Evolutionary conservation across 2,888 invertebrate genomes (phyloP).

Genomic region (Busseola fusca): DNA sequence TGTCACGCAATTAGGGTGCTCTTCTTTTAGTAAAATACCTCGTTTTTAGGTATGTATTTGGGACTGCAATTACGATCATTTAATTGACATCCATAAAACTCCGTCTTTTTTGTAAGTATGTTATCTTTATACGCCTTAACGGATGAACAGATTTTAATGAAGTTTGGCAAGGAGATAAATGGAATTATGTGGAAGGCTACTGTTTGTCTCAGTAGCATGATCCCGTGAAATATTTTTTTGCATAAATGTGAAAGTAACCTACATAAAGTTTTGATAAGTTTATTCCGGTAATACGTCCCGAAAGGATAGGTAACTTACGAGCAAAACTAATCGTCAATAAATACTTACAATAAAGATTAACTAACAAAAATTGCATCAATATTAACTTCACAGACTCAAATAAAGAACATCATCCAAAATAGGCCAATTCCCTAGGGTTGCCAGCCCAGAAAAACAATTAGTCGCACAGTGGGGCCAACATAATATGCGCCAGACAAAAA

Average conservation of each 20-base stretch:
- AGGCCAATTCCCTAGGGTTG: slow-evolving; percentile 43
- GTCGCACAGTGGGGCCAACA: slow-evolving; percentile 60
- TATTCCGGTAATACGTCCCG: background rate
- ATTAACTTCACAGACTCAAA: slow-evolving; percentile 4
- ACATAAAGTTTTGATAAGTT: background rate
- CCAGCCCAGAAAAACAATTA: slow-evolving; percentile 69
- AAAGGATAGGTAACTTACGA: background rate
- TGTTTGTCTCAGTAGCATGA: too few species aligned
- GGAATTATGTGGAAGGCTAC: too few species aligned
- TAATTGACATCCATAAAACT: background rate
- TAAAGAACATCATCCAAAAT: slow-evolving; percentile 15
- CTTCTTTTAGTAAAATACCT: background rate
- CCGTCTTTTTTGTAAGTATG: background rate
- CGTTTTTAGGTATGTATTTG: background rate
- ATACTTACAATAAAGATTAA: background rate
- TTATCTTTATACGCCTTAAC: background rate
- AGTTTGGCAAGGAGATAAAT: background rate
- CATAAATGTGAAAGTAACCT: too few species aligned
- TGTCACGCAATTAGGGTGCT: too few species aligned
- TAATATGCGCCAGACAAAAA: slow-evolving; percentile 63
- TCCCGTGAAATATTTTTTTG: too few species aligned
- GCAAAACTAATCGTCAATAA: background rate
- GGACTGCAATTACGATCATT: too few species aligned
- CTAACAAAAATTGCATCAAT: background rate
- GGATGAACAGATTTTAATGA: background rate